A percentile compares a stretch with the other conserved stretches of the same genome.
Evolutionary conservation across 2,888 invertebrate species (phyloP).

Genomic region (Orchesella flavescens): DNA sequence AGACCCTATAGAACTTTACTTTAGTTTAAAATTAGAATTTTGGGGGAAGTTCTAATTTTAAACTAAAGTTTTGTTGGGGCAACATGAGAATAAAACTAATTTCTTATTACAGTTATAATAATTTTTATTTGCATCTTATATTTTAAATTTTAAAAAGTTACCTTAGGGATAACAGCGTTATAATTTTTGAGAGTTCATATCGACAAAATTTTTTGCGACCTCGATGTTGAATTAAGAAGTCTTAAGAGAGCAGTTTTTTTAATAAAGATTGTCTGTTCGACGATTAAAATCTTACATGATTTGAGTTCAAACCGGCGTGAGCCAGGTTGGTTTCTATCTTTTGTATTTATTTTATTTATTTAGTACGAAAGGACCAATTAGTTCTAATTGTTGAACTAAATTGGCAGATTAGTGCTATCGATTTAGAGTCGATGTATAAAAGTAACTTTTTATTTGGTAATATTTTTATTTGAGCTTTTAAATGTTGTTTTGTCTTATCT

Average conservation of each 20-base stretch:
- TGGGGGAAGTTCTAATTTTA: conserved; percentile 72
- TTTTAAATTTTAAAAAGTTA: conserved; percentile 79
- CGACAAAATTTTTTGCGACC: conserved; percentile 85
- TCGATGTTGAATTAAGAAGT: conserved; percentile 90
- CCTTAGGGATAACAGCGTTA: conserved; percentile 89
- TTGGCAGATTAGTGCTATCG: conserved; percentile 83
- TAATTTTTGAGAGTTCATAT: conserved; percentile 84
- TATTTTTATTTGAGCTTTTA: conserved; percentile 73
- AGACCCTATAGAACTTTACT: conserved; percentile 86
- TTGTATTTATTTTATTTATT: conserved; percentile 78
- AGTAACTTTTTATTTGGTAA: conserved; percentile 61
- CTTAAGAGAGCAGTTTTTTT: conserved; percentile 80
- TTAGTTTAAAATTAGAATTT: conserved; percentile 73
- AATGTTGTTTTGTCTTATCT: conserved; percentile 61
- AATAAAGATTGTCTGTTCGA: conserved; percentile 47
- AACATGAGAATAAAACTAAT: conserved; percentile 79
- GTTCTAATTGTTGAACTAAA: conserved; percentile 78
- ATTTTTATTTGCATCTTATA: conserved; percentile 74
- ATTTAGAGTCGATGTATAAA: conserved; percentile 80
- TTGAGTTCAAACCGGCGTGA: conserved; percentile 90
- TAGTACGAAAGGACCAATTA: conserved; percentile 87
- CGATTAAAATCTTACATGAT: conserved; percentile 88
- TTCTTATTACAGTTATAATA: conserved; percentile 74
- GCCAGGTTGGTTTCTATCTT: conserved; percentile 90
- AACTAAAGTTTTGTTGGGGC: conserved; percentile 80